Percentiles rank a stretch among this genome's conserved stretches.
Evolutionary conservation across 2,113 vertebrate genomes (phyloP).

Genomic region (Heteronetta atricapilla): DNA sequence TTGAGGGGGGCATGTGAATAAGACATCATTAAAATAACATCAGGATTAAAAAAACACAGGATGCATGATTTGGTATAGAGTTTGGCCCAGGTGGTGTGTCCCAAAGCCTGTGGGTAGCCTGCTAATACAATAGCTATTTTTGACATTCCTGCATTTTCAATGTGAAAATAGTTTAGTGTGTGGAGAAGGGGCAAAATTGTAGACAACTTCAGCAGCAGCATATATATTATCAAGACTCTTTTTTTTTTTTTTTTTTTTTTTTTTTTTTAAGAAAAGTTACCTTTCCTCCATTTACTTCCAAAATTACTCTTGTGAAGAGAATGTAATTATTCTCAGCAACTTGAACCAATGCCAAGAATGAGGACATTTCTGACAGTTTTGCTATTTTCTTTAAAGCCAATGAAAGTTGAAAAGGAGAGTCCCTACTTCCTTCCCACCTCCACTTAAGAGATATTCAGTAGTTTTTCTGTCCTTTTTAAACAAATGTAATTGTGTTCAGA

Average conservation of each 20-base stretch:
- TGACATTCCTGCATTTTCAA: neutral
- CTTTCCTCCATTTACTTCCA: slow-evolving; percentile 1
- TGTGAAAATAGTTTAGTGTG: neutral
- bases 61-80: neutral
- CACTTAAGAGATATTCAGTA: neutral
- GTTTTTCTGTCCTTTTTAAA: neutral
- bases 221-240: neutral
- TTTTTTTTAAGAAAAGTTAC: neutral
- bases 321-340: slow-evolving; percentile 51
- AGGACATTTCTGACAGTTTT: neutral
- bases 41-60: neutral
- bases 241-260: slow-evolving; percentile 3
- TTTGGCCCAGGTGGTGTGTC: neutral
- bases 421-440: neutral
- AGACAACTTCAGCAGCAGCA: neutral
- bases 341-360: slow-evolving; percentile 19
- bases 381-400: neutral
- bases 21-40: neutral
- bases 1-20: neutral
- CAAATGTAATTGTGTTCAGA: neutral
- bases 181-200: neutral
- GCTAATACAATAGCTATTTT: neutral
- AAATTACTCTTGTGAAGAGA: slow-evolving; percentile 27
- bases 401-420: neutral
- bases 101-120: neutral